phyloP scores from a whole-genome alignment of 2,888 invertebrate species.

The Pilophorus perplexus region DNA sequence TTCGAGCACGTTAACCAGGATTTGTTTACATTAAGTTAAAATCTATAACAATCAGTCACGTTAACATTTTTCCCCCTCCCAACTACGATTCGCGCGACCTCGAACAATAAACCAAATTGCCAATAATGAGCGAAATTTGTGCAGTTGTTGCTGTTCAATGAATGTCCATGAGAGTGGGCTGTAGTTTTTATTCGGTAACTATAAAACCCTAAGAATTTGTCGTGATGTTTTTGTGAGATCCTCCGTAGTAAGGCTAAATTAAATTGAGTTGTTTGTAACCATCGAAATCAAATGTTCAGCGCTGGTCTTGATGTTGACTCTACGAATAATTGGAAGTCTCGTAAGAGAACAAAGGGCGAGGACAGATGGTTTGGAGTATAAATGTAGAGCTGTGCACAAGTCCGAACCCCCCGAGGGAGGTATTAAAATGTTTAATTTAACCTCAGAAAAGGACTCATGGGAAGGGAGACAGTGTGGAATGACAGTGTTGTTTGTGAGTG shows the following conservation, averaged over 20 bases:
- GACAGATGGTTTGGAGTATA: constrained; percentile 27
- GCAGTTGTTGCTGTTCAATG: too few species aligned
- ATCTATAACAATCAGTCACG: constrained; percentile 37
- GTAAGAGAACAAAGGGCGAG: constrained; percentile 5
- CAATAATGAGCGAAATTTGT: too few species aligned
- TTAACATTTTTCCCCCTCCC: background rate
- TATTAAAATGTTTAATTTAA: constrained; percentile 39
- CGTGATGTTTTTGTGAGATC: too few species aligned
- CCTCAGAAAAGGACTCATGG: constrained; percentile 22
- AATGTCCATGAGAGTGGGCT: too few species aligned
- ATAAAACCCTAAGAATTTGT: too few species aligned
- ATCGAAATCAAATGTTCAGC: background rate
- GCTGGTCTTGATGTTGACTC: constrained; percentile 17
- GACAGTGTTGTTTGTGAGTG: constrained; percentile 35
- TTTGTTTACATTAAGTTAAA: constrained; percentile 40
- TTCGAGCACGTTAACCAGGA: constrained; percentile 36
- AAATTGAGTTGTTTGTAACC: too few species aligned
- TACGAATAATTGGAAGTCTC: constrained; percentile 4
- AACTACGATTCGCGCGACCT: too few species aligned
- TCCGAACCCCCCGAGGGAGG: constrained; percentile 25
- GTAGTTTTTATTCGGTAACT: too few species aligned
- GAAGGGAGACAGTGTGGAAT: constrained; percentile 12
- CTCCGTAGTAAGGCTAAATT: too few species aligned
- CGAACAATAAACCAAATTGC: too few species aligned
- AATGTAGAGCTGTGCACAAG: constrained; percentile 7